phyloP scores from a whole-genome alignment of 1,140 invertebrate genomes.

The Oryzaephilus surinamensis region DNA sequence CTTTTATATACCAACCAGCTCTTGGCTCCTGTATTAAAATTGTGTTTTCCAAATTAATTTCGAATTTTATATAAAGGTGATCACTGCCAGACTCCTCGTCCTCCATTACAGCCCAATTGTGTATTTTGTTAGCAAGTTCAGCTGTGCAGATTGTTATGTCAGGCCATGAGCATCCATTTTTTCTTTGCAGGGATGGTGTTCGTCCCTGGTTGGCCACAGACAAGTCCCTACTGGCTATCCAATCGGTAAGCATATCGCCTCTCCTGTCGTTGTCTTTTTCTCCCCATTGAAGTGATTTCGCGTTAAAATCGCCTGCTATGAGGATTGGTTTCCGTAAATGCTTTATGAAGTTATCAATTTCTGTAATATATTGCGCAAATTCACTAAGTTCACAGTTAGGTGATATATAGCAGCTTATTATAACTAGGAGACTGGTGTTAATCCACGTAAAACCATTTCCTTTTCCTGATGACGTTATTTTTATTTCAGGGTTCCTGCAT shows the following conservation, averaged over 20 bases:
- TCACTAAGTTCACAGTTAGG: background rate
- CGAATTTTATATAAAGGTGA: background rate
- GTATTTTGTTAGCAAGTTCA: background rate
- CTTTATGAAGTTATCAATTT: background rate
- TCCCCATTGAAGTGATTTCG: slow-evolving; percentile 6
- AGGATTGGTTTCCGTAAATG: background rate
- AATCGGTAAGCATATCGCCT: slow-evolving; percentile 2
- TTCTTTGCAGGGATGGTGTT: background rate
- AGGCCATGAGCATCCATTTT: background rate
- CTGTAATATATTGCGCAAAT: background rate
- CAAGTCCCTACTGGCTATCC: background rate
- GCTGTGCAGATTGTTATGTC: background rate
- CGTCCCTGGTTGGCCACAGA: background rate
- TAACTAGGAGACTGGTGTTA: background rate
- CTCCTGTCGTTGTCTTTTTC: background rate
- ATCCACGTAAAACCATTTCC: background rate
- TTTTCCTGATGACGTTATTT: too few species aligned
- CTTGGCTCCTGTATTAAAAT: background rate
- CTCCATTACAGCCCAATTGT: background rate
- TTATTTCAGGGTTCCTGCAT: too few species aligned
- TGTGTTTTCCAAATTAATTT: background rate
- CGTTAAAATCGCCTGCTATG: slow-evolving; percentile 6
- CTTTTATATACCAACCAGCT: background rate
- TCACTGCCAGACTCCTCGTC: background rate
- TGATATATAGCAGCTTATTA: slow-evolving; percentile 2